Conservation (phyloP, 2,113 vertebrate species). For the Lanius ludovicianus region DNA sequence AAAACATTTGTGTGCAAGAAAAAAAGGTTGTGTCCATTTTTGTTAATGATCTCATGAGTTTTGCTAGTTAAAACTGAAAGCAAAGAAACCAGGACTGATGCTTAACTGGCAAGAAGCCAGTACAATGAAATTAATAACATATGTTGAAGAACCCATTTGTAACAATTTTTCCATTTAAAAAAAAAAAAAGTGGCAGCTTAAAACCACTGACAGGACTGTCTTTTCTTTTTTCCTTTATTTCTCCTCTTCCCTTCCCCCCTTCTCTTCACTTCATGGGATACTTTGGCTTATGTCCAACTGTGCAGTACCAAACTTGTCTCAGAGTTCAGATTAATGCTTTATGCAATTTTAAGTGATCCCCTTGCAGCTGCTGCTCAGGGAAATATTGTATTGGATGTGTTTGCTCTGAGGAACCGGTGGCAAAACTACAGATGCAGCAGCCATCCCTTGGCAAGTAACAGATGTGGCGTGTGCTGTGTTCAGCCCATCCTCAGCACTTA, state of each 20-base stretch:
- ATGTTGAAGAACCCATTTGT: slow-evolving; percentile 84
- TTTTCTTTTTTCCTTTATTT: slow-evolving; percentile 52
- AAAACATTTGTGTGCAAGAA: slow-evolving; percentile 55
- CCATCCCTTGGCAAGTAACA: not conserved
- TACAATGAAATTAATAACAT: slow-evolving; percentile 82
- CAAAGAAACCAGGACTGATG: slow-evolving; percentile 77
- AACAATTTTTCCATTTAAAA: slow-evolving; percentile 77
- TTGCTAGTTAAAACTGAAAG: slow-evolving; percentile 81
- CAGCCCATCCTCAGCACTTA: not conserved
- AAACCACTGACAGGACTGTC: slow-evolving; percentile 77
- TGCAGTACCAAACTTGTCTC: slow-evolving; percentile 51
- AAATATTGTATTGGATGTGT: not conserved
- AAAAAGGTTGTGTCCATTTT: slow-evolving; percentile 73
- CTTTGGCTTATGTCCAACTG: slow-evolving; percentile 35
- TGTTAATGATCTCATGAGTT: slow-evolving; percentile 79
- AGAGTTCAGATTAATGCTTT: slow-evolving; percentile 62
- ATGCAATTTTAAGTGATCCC: slow-evolving; percentile 45
- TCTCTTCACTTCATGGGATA: slow-evolving; percentile 11
- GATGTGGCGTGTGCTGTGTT: not conserved
- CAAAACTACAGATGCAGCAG: slow-evolving; percentile 27
- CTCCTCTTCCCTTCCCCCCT: not conserved
- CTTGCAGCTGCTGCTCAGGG: slow-evolving; percentile 29
- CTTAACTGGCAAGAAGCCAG: slow-evolving; percentile 78
- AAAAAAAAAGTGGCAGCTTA: slow-evolving; percentile 66
- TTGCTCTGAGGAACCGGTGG: not conserved